Evolutionary conservation across 2,113 vertebrate species (phyloP), one percentile per base, ranked within the genome.

Genomic region (Pterocles orientalis): DNA sequence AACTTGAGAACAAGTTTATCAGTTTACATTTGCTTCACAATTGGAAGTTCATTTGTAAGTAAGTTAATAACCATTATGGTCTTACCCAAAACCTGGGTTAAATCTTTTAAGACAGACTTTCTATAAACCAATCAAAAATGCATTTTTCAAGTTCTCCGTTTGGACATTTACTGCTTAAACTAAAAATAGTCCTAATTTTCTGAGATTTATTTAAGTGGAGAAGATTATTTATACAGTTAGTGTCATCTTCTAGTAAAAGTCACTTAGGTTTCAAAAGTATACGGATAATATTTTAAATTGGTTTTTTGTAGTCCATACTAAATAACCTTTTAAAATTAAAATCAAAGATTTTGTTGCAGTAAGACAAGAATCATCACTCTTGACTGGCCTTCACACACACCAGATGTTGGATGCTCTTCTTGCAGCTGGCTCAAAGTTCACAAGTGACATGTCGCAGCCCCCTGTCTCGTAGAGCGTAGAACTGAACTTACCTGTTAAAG

Each of bases 381-480:
- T 95, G 92, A 96, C 47, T 95, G 54, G 76, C 92, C 92, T 96
- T 97, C 86, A 95, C 95, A 98, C 99, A 98, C 96, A 99, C 99
- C 99, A 99, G 97, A 99, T 98, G 95, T 99, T 99, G 95, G 99
- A 99, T 90, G 99, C 98, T 98, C 99, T 99, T 98, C 99, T 98
- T 97, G 99, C 99, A 97, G 99, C 99, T 84, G 99, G 99, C 97
- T 99, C 99, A 97, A 99, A 99, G 96, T 99, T 99, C 97, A 99
- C 99, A 98, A 99, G 98, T 21, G 99, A 99, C 98, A 99, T 98
- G 97, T 99, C 99, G 96, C 99, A 99, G 96, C 99, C 99, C 87
- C 98, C 99, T 51, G 98, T 99, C 97, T 99, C 99, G 90, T 99
- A 99, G 79, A 99, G 98, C 48, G 99, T 98, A 91, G 99, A 99